Conservation (phyloP, 1,140 invertebrate species). For the Melanaphis sacchari region DNA sequence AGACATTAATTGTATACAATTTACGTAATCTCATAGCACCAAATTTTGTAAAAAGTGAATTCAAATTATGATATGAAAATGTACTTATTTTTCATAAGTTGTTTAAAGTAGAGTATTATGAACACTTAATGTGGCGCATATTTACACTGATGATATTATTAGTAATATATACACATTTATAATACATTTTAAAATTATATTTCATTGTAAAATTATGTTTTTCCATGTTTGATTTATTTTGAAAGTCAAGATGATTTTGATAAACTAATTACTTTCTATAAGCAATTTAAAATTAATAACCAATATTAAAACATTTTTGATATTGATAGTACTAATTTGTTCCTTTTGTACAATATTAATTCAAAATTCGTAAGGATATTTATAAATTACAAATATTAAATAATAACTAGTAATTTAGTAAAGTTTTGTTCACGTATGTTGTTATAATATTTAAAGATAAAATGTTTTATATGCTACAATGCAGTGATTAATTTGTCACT, state of each 20-base stretch:
- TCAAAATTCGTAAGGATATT: background rate
- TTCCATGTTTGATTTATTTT: background rate
- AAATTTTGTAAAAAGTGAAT: background rate
- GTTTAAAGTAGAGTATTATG: background rate
- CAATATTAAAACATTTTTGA: background rate
- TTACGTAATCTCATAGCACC: background rate
- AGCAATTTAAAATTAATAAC: background rate
- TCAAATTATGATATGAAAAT: background rate
- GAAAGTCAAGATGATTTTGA: background rate
- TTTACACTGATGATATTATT: background rate
- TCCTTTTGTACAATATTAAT: background rate
- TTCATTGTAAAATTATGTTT: background rate
- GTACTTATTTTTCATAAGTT: background rate
- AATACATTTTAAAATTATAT: background rate
- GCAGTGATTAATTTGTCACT: conserved; percentile 6
- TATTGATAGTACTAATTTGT: background rate
- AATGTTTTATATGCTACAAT: background rate
- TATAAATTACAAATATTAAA: background rate
- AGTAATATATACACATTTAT: background rate
- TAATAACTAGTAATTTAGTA: background rate
- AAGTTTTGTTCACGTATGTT: background rate
- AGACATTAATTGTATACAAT: background rate
- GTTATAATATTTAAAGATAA: background rate
- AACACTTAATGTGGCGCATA: background rate
- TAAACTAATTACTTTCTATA: background rate